Evolutionary conservation across 2,797 vertebrate species (phyloP).

Genomic region (Lutra lutra): DNA sequence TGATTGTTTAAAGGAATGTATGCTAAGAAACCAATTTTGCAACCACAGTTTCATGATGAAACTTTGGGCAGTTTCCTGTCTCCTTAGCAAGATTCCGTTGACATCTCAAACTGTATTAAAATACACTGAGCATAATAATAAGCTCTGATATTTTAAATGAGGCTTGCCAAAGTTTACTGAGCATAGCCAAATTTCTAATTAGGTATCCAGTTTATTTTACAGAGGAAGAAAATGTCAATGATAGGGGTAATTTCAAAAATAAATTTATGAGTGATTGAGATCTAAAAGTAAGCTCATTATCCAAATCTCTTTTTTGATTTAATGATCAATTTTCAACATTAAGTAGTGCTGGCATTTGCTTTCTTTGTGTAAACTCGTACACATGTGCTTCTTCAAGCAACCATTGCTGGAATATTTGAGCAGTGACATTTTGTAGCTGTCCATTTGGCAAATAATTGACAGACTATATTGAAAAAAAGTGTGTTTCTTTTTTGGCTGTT

Average conservation of each 20-base stretch:
- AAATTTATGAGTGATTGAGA: constrained; percentile 5
- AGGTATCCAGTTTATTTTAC: neutral
- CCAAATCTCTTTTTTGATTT: neutral
- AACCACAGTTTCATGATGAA: neutral
- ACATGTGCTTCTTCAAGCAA: neutral
- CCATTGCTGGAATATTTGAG: neutral
- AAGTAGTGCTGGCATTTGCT: neutral
- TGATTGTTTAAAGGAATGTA: neutral
- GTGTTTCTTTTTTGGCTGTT: neutral
- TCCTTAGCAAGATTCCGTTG: neutral
- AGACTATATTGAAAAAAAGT: neutral
- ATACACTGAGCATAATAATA: neutral
- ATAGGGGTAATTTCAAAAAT: neutral
- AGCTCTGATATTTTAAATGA: constrained; percentile 8
- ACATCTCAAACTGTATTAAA: neutral
- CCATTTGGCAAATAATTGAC: neutral
- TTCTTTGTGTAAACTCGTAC: neutral
- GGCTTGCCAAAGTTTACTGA: neutral
- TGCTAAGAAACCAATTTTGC: neutral
- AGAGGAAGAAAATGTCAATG: constrained; percentile 1
- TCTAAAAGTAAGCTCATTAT: neutral
- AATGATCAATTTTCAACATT: neutral
- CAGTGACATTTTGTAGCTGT: neutral
- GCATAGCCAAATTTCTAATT: constrained; percentile 2
- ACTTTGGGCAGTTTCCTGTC: neutral